phyloP scores from a whole-genome alignment of 1,140 invertebrate species.

The Ips nitidus region DNA sequence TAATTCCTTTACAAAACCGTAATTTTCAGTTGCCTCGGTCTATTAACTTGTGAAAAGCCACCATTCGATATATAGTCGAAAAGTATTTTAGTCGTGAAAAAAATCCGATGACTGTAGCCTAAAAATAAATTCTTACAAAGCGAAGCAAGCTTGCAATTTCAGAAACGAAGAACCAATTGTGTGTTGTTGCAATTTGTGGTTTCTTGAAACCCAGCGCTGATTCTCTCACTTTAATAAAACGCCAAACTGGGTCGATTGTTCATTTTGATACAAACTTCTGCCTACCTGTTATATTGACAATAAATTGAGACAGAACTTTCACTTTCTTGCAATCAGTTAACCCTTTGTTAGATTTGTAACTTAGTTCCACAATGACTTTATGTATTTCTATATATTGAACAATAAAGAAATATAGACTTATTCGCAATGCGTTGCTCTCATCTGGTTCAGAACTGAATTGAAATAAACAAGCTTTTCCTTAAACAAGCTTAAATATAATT shows the following conservation, averaged over 20 bases:
- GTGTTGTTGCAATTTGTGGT: constrained; percentile 34
- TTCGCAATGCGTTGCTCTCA: too few relatives aligned
- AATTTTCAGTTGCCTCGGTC: too few relatives aligned
- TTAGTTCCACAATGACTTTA: too few relatives aligned
- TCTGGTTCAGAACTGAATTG: too few relatives aligned
- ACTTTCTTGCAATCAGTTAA: too few relatives aligned
- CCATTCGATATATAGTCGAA: not conserved
- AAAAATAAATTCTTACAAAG: constrained; percentile 32
- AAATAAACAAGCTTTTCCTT: too few relatives aligned
- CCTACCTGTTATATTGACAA: constrained; percentile 16
- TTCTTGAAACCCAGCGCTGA: constrained; percentile 27
- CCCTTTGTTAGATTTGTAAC: too few relatives aligned
- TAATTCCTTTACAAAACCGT: too few relatives aligned
- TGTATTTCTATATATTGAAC: too few relatives aligned
- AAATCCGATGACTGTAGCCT: constrained; percentile 24
- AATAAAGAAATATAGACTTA: too few relatives aligned
- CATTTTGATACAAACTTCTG: constrained; percentile 28
- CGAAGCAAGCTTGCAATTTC: constrained; percentile 29
- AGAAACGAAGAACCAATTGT: constrained; percentile 31
- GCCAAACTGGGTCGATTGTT: constrained; percentile 30
- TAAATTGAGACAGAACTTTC: constrained; percentile 8
- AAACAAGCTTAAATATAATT: too few relatives aligned
- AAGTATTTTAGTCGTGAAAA: constrained; percentile 11
- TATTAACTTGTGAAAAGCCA: too few relatives aligned
- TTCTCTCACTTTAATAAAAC: constrained; percentile 31